Evolutionary conservation across 2,113 vertebrate species (phyloP), one percentile per base, ranked within the genome.

Genomic region (Narcine bancroftii): DNA sequence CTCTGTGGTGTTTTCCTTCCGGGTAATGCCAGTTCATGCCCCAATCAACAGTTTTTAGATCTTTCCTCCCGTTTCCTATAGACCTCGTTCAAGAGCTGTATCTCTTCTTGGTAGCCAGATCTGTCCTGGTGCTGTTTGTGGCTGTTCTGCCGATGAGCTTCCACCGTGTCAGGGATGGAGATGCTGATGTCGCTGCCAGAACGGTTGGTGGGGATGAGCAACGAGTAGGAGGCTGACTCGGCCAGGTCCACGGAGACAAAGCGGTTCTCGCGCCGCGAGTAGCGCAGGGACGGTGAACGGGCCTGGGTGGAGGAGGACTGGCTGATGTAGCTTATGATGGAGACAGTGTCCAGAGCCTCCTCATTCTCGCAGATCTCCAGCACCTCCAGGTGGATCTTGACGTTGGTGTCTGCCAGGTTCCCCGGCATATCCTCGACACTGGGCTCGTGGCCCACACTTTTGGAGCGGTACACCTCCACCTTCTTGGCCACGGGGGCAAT

Each of bases 251-350:
- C 99, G 0, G 98, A 99, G 92, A 99, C 97, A 5, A 99, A 99
- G 42, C 98, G 97, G 94, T 99, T 99, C 93, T 99, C 99, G 50
- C 97, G 96, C 1, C 99, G 94, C 0, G 99, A 99, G 93, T 97
- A 99, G 17, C 99, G 98, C 76, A 99, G 94, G 0, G 98, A 99
- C 0, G 99, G 99, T 0, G 99, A 99, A 39, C 98, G 96, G 9
- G 97, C 96, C 79, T 98, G 98, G 0, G 97, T 92, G 0, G 98
- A 99, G 0, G 98, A 99, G 3, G 98, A 99, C 95, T 99, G 99
- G 94, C 99, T 99, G 96, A 99, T 99, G 94, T 97, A 99, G 92
- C 98, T 99, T 92, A 99, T 94, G 93, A 99, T 99, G 3, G 98
- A 99, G 93, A 99, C 98, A 0, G 98, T 99, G 94, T 99, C 99